A percentile compares a stretch with the other conserved stretches of the same genome.
These are phyloP conservation scores for Sesamia nonagrioides DNA, from an alignment of 1,140 invertebrate species.

Conservation along the genomic window DNA sequence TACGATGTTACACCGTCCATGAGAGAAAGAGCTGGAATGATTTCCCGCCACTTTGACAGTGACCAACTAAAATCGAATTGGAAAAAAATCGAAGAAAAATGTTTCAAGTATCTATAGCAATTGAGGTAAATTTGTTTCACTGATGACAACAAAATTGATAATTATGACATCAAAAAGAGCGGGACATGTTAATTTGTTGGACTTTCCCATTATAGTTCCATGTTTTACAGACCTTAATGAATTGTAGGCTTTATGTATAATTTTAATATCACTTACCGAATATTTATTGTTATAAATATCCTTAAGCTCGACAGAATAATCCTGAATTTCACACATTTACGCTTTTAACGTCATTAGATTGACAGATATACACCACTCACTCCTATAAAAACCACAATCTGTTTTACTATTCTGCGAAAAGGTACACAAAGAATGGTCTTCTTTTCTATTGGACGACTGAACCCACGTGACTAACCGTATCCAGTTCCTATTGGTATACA, in stretches of 20 bases:
- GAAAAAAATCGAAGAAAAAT: background rate
- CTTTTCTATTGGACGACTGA: conserved; percentile 77
- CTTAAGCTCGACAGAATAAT: conserved; percentile 86
- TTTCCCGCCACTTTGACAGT: conserved; percentile 78
- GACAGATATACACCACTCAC: conserved; percentile 87
- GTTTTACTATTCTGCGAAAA: conserved; percentile 85
- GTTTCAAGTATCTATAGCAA: background rate
- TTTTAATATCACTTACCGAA: conserved; percentile 81
- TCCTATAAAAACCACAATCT: conserved; percentile 84
- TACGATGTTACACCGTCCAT: conserved; percentile 7
- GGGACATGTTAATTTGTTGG: conserved; percentile 79
- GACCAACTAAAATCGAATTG: conserved; percentile 3
- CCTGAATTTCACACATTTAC: conserved; percentile 88
- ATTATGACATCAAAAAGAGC: conserved; percentile 85
- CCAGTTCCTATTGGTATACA: conserved; percentile 72
- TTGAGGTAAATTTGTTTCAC: conserved; percentile 15
- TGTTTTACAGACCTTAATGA: conserved; percentile 63
- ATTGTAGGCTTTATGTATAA: conserved; percentile 52
- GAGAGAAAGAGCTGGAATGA: conserved; percentile 53
- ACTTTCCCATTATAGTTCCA: conserved; percentile 79
- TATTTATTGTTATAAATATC: conserved; percentile 88
- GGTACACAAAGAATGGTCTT: conserved; percentile 85
- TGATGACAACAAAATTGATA: conserved; percentile 59
- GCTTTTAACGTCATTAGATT: conserved; percentile 86
- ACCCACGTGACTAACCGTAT: conserved; percentile 78